Evolutionary conservation across 2,888 invertebrate species (phyloP).

Genomic region (Hydroisotoma schaefferi): DNA sequence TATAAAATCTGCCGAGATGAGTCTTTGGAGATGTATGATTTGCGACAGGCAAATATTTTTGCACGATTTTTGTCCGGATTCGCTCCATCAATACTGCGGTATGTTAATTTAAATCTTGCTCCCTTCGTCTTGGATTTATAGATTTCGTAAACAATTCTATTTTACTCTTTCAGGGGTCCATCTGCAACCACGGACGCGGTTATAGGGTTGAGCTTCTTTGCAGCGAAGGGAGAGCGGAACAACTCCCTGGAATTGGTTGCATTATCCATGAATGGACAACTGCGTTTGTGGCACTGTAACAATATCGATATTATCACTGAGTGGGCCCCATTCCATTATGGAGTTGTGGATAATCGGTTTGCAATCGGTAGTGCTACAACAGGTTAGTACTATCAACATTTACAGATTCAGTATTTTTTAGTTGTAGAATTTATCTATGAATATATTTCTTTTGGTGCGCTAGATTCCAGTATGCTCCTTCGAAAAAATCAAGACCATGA

Average conservation of each 20-base stretch:
- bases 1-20: constrained; percentile 42
- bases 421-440: not conserved
- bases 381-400: not conserved
- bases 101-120: constrained; percentile 11
- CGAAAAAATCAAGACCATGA: constrained; percentile 24
- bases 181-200: constrained; percentile 38
- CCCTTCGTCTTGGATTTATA: not conserved
- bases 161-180: constrained; percentile 15
- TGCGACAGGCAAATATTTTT: constrained; percentile 45
- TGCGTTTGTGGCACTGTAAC: constrained; percentile 37
- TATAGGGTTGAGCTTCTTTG: constrained; percentile 42
- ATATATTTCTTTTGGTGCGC: not conserved
- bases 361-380: constrained; percentile 19
- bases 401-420: not conserved
- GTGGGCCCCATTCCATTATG: constrained; percentile 35
- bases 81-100: constrained; percentile 37
- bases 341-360: constrained; percentile 39
- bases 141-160: not conserved
- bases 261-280: constrained; percentile 45
- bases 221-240: constrained; percentile 20
- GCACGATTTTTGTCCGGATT: constrained; percentile 40
- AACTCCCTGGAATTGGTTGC: constrained; percentile 38
- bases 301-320: constrained; percentile 29
- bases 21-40: constrained; percentile 35
- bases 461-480: constrained; percentile 44